These are phyloP conservation scores for Poicephalus gulielmi DNA, from an alignment of 2,113 vertebrate species.

Conservation along the genomic window DNA sequence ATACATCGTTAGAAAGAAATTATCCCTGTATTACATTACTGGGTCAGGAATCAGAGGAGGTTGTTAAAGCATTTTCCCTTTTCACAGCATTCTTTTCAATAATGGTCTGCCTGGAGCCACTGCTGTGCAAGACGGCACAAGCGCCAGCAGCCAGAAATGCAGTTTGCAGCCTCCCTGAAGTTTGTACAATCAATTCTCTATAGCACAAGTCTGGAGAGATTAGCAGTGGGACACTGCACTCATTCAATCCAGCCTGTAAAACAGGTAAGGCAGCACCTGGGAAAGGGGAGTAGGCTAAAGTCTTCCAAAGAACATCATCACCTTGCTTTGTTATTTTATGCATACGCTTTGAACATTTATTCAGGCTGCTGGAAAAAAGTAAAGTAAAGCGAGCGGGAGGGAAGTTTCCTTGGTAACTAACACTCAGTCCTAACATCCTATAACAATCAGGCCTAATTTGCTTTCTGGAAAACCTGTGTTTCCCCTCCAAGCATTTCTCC, in stretches of 20 bases:
- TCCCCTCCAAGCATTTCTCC: neutral
- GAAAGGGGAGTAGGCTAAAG: neutral
- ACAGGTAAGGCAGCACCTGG: constrained; percentile 21
- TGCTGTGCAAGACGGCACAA: neutral
- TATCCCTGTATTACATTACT: neutral
- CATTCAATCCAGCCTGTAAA: constrained; percentile 1
- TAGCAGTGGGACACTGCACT: constrained; percentile 1
- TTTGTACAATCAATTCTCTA: neutral
- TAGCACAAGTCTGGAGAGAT: neutral
- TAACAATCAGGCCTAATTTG: constrained; percentile 10
- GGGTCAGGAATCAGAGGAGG: neutral
- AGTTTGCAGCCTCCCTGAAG: neutral
- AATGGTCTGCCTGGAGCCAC: neutral
- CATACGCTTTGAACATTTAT: neutral
- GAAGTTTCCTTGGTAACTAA: constrained; percentile 42
- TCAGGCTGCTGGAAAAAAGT: neutral
- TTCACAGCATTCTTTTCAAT: neutral
- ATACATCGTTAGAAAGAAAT: neutral
- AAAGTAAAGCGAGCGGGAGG: neutral
- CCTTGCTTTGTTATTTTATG: constrained; percentile 19
- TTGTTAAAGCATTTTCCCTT: neutral
- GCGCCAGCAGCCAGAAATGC: neutral
- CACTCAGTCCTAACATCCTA: neutral
- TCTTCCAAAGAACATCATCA: constrained; percentile 3
- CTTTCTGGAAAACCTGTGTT: constrained; percentile 19